Conservation (phyloP, 2,797 vertebrate species). For the Hephaestus fuliginosus region DNA sequence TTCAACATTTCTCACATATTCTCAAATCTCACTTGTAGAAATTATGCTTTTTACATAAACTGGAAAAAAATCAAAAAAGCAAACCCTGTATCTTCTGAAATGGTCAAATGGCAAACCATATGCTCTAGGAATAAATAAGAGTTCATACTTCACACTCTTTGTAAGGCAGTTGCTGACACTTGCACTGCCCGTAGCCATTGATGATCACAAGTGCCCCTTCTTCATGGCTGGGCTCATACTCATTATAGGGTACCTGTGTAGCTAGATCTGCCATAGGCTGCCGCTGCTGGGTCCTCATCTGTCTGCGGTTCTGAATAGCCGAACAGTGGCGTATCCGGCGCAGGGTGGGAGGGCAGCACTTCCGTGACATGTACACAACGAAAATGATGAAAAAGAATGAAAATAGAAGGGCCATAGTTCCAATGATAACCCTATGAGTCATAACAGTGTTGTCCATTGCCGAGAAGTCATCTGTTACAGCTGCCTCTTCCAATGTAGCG, state of each 20-base stretch:
- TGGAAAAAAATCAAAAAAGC: slow-evolving; percentile 80
- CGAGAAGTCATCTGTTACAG: slow-evolving; percentile 91
- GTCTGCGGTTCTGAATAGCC: slow-evolving; percentile 97
- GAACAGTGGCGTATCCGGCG: slow-evolving; percentile 98
- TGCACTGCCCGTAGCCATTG: slow-evolving; percentile 99
- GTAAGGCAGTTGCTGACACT: slow-evolving; percentile 99
- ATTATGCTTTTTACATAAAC: slow-evolving; percentile 84
- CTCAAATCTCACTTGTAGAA: slow-evolving; percentile 84
- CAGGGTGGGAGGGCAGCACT: slow-evolving; percentile 98
- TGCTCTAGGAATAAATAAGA: slow-evolving; percentile 87
- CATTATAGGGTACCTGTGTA: slow-evolving; percentile 98
- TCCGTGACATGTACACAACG: slow-evolving; percentile 98
- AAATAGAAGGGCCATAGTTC: slow-evolving; percentile 99
- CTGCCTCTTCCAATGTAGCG: slow-evolving; percentile 85
- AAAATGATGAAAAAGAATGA: slow-evolving; percentile 99
- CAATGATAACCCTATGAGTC: slow-evolving; percentile 98
- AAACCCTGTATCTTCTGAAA: slow-evolving; percentile 90
- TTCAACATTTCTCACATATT: slow-evolving; percentile 74
- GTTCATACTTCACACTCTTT: slow-evolving; percentile 99
- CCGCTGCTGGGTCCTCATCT: slow-evolving; percentile 98
- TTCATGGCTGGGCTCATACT: slow-evolving; percentile 97
- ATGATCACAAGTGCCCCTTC: slow-evolving; percentile 98
- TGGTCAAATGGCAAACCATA: slow-evolving; percentile 87
- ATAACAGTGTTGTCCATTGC: slow-evolving; percentile 96
- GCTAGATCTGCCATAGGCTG: slow-evolving; percentile 98